Conservation (phyloP, 2,888 invertebrate species). For the Notodonta dromedarius region DNA sequence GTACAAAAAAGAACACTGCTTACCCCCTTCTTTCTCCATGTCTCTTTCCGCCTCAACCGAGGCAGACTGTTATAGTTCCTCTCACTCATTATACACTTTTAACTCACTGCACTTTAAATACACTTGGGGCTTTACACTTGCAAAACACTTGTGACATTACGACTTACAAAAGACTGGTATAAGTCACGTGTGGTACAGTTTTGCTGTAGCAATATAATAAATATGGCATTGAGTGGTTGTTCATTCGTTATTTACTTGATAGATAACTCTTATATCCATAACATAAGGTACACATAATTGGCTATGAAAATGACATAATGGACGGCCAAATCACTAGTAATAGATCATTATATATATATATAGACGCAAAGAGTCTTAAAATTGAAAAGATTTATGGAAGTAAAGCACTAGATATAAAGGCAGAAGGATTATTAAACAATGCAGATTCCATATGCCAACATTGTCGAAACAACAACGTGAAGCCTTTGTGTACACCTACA, state of each 20-base stretch:
- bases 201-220: not conserved
- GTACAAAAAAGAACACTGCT: conserved; percentile 38
- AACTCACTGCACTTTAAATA: conserved; percentile 24
- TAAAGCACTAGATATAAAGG: too few species aligned
- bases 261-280: too few species aligned
- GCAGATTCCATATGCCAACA: not conserved
- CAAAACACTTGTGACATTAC: not conserved
- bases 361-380: too few species aligned
- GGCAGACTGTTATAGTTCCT: conserved; percentile 66
- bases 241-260: too few species aligned
- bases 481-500: not conserved
- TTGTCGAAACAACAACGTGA: not conserved
- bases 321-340: too few species aligned
- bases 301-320: too few species aligned
- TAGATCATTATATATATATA: too few species aligned
- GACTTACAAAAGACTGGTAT: not conserved
- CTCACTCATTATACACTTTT: conserved; percentile 41
- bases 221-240: too few species aligned
- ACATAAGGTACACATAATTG: too few species aligned
- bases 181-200: conserved; percentile 1
- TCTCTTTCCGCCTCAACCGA: conserved; percentile 64
- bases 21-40: conserved; percentile 74
- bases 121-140: not conserved
- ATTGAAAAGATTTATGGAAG: too few species aligned
- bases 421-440: too few species aligned